Evolutionary conservation across 2,113 vertebrate genomes (phyloP).

Genomic region (Lepisosteus osseus): DNA sequence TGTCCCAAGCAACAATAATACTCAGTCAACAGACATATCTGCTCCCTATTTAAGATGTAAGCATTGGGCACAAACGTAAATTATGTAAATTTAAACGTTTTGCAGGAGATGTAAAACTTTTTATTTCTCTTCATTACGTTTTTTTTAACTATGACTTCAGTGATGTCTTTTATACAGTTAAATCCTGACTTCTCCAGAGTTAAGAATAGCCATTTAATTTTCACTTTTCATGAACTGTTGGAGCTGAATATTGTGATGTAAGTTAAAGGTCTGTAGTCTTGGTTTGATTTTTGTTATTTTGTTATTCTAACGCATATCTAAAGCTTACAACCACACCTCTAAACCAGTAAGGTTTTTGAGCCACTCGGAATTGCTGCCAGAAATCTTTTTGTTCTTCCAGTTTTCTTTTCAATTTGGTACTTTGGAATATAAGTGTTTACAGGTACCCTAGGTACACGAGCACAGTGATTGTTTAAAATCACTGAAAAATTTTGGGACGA

Average conservation of each 20-base stretch:
- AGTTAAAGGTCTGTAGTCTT: slow-evolving; percentile 77
- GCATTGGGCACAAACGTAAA: no score
- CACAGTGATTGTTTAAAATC: no score
- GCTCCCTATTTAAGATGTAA: no score
- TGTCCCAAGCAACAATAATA: no score
- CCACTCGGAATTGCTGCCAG: slow-evolving; percentile 70
- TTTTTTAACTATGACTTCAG: slow-evolving; percentile 97
- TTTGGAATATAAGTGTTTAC: slow-evolving; percentile 81
- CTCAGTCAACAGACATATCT: no score
- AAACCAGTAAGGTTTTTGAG: slow-evolving; percentile 78
- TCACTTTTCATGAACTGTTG: slow-evolving; percentile 74
- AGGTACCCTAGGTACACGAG: slow-evolving; percentile 66
- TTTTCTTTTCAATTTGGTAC: slow-evolving; percentile 60
- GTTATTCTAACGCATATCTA: slow-evolving; percentile 42
- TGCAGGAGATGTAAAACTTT: no score
- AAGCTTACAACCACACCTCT: slow-evolving; percentile 62
- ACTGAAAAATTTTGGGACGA: no score
- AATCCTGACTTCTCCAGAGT: slow-evolving; percentile 99
- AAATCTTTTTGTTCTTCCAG: slow-evolving; percentile 47
- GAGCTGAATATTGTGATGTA: slow-evolving; percentile 77
- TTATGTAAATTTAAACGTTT: no score
- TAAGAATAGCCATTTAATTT: slow-evolving; percentile 89
- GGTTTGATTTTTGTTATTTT: slow-evolving; percentile 14
- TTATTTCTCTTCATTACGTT: no score
- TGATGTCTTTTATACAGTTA: slow-evolving; percentile 98